phyloP scores from a whole-genome alignment of 92 coral and sea anemone species.

The Phenganax stokvisi region DNA sequence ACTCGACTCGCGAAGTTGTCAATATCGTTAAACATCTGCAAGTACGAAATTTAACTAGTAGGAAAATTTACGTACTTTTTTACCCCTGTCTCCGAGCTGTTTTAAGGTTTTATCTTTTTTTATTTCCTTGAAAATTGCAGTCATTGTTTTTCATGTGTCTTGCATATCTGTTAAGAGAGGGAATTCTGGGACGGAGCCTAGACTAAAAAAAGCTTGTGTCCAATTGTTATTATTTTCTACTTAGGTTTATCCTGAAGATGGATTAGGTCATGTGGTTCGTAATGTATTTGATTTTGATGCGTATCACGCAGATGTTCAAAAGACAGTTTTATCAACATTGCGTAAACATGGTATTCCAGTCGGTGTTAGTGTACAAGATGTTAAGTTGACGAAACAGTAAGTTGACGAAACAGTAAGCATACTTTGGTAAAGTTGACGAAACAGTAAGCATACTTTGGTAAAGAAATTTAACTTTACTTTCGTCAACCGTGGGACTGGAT shows the following conservation, averaged over 20 bases:
- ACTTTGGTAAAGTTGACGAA: constrained; percentile 40
- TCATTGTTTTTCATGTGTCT: too few relatives aligned
- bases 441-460: too few relatives aligned
- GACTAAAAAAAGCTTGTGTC: background rate
- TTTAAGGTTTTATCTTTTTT: too few relatives aligned
- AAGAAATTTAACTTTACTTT: too few relatives aligned
- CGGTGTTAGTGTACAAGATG: constrained; percentile 67
- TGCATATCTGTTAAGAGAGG: too few relatives aligned
- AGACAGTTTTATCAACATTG: constrained; percentile 77
- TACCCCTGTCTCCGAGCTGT: too few relatives aligned
- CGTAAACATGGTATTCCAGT: constrained; percentile 97
- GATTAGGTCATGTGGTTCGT: constrained; percentile 89
- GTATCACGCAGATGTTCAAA: constrained; percentile 89
- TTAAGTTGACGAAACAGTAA: constrained; percentile 91
- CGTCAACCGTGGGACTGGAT: too few relatives aligned
- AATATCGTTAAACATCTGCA: constrained; percentile 90
- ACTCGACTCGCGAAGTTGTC: constrained; percentile 97
- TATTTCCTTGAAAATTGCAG: too few relatives aligned
- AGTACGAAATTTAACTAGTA: constrained; percentile 39
- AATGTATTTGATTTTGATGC: constrained; percentile 97
- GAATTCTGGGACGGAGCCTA: too few relatives aligned
- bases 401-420: constrained; percentile 41
- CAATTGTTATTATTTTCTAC: background rate
- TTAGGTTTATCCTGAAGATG: constrained; percentile 86
- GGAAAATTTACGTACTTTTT: too few relatives aligned